Base-by-base conservation (phyloP, 2,797 vertebrate genomes). In the Muraenolepis orangiensis region DNA sequence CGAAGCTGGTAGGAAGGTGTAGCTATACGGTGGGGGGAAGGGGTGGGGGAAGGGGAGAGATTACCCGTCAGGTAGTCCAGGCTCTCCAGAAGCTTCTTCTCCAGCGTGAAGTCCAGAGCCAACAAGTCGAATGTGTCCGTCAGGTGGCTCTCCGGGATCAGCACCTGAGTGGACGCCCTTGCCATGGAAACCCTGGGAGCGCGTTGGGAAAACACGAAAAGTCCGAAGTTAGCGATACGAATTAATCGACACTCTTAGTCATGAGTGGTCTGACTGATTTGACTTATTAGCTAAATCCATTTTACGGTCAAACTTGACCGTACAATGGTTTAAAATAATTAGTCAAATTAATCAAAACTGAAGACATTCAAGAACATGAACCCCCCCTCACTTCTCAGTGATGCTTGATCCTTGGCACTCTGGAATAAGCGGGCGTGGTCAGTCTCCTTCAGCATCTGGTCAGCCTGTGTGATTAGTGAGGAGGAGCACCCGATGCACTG, bases 31-130 rank as follows among this genome's bases (percentile, higher is more conserved):
- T n/a, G 61, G 23, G 7, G 7, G n/a, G n/a, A n/a, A n/a, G 7
- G 61, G 26, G 23, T 11, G 57, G 57, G 6, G n/a, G 23, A 5
- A 8, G 57, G 57, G 20, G 57, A n/a, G 13, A 20, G 20, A 4
- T 84, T 94, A 99, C 98, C 97, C 88, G 98, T 99, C 77, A 99
- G 97, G 85, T 99, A 99, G 93, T 99, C 98, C 90, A 99, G 95
- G 87, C 91, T 97, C 92, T 99, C 98, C 88, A 99, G 91, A 85
- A 99, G 82, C 86, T 99, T 99, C 93, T 99, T 99, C 91, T 99
- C 98, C 86, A 96, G 93, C 79, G 94, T 96, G 81, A 99, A 99
- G 92, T 99, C 98, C 88, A 99, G 93, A 46, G 97, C 96, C 11
- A 99, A 96, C 1, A 95, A 97, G 89, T 99, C 98, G 11, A 99